Percentiles rank a stretch among this genome's conserved stretches.
phyloP scores from a whole-genome alignment of 2,113 vertebrate species.

The Reinhardtius hippoglossoides region DNA sequence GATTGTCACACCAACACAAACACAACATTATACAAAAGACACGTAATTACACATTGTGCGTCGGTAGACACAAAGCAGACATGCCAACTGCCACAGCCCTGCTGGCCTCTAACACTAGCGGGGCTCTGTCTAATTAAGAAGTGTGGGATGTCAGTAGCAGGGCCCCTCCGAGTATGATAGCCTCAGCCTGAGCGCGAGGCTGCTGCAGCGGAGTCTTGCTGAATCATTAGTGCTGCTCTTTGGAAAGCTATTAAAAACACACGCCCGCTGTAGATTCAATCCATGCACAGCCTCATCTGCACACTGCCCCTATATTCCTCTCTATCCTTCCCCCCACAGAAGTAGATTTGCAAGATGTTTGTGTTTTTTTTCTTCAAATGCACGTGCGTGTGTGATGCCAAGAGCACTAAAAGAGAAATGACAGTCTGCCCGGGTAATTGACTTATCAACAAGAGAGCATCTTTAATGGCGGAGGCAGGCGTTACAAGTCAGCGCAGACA shows the following conservation, averaged over 20 bases:
- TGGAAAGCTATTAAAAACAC: constrained; percentile 47
- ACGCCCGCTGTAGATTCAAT: constrained; percentile 36
- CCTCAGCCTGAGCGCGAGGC: constrained; percentile 8
- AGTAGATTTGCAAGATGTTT: constrained; percentile 18
- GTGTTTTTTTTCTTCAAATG: not conserved
- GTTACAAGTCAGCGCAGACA: constrained; percentile 51
- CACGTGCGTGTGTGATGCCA: constrained; percentile 16
- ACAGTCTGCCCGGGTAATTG: constrained; percentile 63
- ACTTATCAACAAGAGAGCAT: constrained; percentile 64
- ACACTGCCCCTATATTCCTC: constrained; percentile 19
- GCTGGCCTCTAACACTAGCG: constrained; percentile 36
- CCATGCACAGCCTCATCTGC: constrained; percentile 26
- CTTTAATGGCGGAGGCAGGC: constrained; percentile 59
- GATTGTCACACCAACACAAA: constrained; percentile 40
- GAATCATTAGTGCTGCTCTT: constrained; percentile 63
- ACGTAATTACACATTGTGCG: constrained; percentile 49
- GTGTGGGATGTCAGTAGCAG: constrained; percentile 48
- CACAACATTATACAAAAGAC: constrained; percentile 38
- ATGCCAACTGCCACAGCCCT: constrained; percentile 26
- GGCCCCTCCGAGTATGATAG: constrained; percentile 31
- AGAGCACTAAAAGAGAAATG: constrained; percentile 49
- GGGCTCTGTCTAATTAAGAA: constrained; percentile 72
- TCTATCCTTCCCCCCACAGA: not conserved
- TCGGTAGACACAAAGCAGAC: constrained; percentile 40
- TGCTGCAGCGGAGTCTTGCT: constrained; percentile 34